Conservation (phyloP, 2,797 vertebrate species). For the Poecilia picta region DNA sequence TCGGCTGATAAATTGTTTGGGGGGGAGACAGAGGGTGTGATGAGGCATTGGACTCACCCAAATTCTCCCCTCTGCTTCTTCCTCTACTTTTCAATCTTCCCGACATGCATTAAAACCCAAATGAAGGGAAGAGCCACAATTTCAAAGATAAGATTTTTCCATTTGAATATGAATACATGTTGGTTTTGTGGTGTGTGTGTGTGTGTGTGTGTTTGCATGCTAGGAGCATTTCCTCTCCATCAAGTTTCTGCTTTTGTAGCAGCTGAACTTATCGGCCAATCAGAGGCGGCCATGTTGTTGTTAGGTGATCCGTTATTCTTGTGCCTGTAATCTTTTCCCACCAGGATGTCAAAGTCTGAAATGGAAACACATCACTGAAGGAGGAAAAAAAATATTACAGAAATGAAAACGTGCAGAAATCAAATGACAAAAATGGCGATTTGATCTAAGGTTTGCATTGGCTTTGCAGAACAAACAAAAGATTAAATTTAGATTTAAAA, state of each 20-base stretch:
- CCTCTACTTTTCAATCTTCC: constrained; percentile 74
- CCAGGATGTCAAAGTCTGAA: constrained; percentile 57
- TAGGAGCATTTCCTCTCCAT: constrained; percentile 12
- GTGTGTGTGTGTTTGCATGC: constrained; percentile 43
- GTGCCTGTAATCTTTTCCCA: constrained; percentile 68
- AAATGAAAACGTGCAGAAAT: constrained; percentile 38
- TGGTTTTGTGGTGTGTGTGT: constrained; percentile 44
- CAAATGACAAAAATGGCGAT: constrained; percentile 38
- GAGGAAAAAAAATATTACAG: constrained; percentile 17
- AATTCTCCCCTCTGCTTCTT: constrained; percentile 56
- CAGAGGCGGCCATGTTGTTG: constrained; percentile 54
- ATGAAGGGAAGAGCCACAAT: constrained; percentile 67
- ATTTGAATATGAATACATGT: constrained; percentile 79
- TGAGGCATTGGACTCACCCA: constrained; percentile 56
- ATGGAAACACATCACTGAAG: constrained; percentile 55
- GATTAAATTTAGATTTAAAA: neutral
- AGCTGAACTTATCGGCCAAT: constrained; percentile 62
- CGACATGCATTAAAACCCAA: constrained; percentile 69
- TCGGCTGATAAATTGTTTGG: constrained; percentile 75
- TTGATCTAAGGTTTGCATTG: constrained; percentile 46
- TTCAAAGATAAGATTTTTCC: constrained; percentile 70
- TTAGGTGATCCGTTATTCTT: constrained; percentile 66
- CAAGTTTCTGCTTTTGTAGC: constrained; percentile 61
- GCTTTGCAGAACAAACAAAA: constrained; percentile 10
- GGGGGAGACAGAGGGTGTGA: constrained; percentile 63